A percentile compares a stretch with the other conserved stretches of the same genome.
These are phyloP conservation scores for Nymphalis io DNA, from an alignment of 1,140 invertebrate species.

Conservation along the genomic window DNA sequence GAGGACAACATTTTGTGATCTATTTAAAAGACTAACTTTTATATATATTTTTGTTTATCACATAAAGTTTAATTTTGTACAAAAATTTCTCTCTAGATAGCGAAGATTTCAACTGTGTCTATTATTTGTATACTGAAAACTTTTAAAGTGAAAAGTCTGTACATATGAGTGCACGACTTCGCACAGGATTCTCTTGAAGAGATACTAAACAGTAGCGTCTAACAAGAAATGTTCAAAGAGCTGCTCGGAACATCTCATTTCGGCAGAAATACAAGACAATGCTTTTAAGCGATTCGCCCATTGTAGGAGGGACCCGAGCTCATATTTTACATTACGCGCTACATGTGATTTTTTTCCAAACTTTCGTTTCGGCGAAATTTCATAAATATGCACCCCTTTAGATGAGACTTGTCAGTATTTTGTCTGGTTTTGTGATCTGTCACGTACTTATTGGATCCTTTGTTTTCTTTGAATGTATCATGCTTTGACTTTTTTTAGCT, in stretches of 20 bases:
- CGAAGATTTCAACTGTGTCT: conserved; percentile 14
- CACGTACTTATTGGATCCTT: conserved; percentile 34
- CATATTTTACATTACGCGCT: conserved; percentile 47
- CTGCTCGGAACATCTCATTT: conserved; percentile 62
- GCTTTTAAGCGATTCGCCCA: conserved; percentile 72
- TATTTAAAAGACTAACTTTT: too few species aligned
- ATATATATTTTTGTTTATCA: background rate
- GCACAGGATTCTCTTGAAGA: conserved; percentile 29
- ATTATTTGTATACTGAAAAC: conserved; percentile 27
- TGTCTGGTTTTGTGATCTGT: conserved; percentile 35
- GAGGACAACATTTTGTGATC: too few species aligned
- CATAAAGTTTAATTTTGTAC: background rate
- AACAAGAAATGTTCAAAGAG: conserved; percentile 59
- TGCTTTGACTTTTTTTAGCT: background rate
- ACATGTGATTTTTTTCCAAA: conserved; percentile 45
- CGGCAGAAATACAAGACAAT: conserved; percentile 70
- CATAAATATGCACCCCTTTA: conserved; percentile 47
- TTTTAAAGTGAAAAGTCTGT: conserved; percentile 22
- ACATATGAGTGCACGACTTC: conserved; percentile 24
- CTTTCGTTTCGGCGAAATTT: conserved; percentile 37
- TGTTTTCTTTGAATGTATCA: conserved; percentile 19
- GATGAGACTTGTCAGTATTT: conserved; percentile 38
- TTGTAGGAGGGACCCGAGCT: conserved; percentile 44
- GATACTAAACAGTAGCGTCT: conserved; percentile 46
- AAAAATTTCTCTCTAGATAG: background rate